Base-by-base conservation (phyloP, 2,113 vertebrate genomes). In the Okapia johnstoni region DNA sequence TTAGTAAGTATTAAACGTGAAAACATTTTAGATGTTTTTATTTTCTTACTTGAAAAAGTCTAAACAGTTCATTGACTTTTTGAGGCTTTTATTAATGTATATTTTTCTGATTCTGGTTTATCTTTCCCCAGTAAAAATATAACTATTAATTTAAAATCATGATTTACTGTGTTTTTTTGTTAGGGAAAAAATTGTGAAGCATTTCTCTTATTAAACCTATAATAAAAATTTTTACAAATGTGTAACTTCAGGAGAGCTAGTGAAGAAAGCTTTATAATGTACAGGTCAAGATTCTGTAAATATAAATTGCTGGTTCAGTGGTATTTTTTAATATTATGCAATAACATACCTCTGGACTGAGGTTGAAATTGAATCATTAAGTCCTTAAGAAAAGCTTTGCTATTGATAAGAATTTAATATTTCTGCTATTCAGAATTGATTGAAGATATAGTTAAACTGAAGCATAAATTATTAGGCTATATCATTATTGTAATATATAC, bases 21-120 rank as follows among this genome's bases (percentile, higher is more conserved):
- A 89, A 96, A 70, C n/a, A 55, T 55, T 48, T 96, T 81, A 91
- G 50, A 48, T 55, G 36, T 70, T 94, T 92, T 96, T 25, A 17
- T 70, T 73, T 73, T 43, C 70, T 97, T 84, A 50, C 33, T 73
- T 92, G 63, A 93, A 80, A 86, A 90, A 87, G 33, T 73, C 11
- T 30, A 70, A 97, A 40, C 28, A 88, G 25, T 76, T 88, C 1
- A 23, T 66, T 91, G 30, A 80, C 36, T 94, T 94, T 79, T 61
- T 55, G 73, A 94, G n/a, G 21, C 40, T 85, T 94, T 85, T 54
- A 57, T 85, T 87, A 87, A 66, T 57, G 15, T 61, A 7, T 89
- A 54, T 58, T 85, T 93, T 90, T 93, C 84, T 95, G 30, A 25
- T 86, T 89, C 57, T 81, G 36, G 14, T 79, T n/a, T 92, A 73